Conservation (phyloP, 2,797 vertebrate genomes). For the Chaetophractus vellerosus region DNA sequence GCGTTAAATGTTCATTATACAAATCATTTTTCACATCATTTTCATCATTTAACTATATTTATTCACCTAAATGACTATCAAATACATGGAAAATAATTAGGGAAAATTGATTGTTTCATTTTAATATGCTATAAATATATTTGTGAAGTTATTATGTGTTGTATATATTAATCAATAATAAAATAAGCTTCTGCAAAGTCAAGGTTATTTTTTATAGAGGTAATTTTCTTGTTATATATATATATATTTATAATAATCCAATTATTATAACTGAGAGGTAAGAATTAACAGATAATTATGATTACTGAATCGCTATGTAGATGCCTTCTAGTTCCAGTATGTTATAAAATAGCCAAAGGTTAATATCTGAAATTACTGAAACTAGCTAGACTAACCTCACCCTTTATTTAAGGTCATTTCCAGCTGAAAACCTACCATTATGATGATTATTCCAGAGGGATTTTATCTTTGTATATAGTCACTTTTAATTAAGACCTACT, state of each 20-base stretch:
- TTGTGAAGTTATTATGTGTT: constrained; percentile 37
- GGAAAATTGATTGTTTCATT: constrained; percentile 57
- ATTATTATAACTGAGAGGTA: neutral
- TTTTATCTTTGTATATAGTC: no score
- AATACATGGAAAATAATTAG: constrained; percentile 48
- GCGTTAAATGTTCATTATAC: constrained; percentile 28
- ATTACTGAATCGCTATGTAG: no score
- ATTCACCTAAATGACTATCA: constrained; percentile 29
- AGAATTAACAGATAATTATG: no score
- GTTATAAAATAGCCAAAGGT: no score
- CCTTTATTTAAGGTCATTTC: no score
- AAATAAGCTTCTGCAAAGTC: constrained; percentile 48
- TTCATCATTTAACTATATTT: constrained; percentile 69
- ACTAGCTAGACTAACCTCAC: no score
- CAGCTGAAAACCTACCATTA: no score
- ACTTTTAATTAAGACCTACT: no score
- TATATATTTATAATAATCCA: constrained; percentile 30
- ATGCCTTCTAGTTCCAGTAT: no score
- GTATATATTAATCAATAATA: constrained; percentile 18
- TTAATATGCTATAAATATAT: constrained; percentile 60
- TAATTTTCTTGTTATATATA: constrained; percentile 34
- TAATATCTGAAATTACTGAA: no score
- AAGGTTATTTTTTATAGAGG: constrained; percentile 34
- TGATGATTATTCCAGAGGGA: no score
- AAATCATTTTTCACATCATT: constrained; percentile 58